Evolutionary conservation across 1,140 invertebrate genomes (phyloP).

Genomic region (Conus ventricosus): DNA sequence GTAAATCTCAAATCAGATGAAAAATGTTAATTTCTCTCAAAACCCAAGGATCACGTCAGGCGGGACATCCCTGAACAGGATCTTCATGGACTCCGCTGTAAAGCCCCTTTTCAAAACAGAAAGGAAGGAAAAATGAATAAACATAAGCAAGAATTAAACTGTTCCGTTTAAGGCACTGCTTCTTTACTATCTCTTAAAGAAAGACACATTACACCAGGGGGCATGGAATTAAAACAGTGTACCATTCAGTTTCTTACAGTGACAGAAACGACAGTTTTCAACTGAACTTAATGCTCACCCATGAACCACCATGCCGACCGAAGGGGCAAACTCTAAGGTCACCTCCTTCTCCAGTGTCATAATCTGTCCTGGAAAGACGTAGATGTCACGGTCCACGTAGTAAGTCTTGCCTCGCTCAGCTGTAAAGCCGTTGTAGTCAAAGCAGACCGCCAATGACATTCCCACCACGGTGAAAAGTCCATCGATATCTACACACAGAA

Average conservation of each 20-base stretch:
- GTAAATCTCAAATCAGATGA: too few relatives aligned
- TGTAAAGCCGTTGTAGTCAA: conserved; percentile 48
- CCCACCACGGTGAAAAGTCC: conserved; percentile 54
- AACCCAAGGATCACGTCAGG: too few relatives aligned
- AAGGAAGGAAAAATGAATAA: too few relatives aligned
- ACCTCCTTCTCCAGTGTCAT: conserved; percentile 82
- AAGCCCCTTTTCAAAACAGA: too few relatives aligned
- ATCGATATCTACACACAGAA: conserved; percentile 7
- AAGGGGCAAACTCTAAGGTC: conserved; percentile 86
- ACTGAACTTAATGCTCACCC: conserved; percentile 74
- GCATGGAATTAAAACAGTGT: neutral
- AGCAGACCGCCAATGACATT: conserved; percentile 65
- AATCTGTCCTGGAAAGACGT: conserved; percentile 56
- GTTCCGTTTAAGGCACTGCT: too few relatives aligned
- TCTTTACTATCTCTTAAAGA: too few relatives aligned
- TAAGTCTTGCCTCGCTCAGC: conserved; percentile 53
- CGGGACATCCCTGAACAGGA: too few relatives aligned
- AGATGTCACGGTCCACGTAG: conserved; percentile 71
- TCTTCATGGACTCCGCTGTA: too few relatives aligned
- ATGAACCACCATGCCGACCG: conserved; percentile 97
- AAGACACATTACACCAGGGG: neutral
- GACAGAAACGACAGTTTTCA: too few relatives aligned
- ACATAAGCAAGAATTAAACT: too few relatives aligned
- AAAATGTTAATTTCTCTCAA: too few relatives aligned
- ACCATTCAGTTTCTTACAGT: too few relatives aligned